Conservation (phyloP, 2,797 vertebrate species). For the Furcifer pardalis region DNA sequence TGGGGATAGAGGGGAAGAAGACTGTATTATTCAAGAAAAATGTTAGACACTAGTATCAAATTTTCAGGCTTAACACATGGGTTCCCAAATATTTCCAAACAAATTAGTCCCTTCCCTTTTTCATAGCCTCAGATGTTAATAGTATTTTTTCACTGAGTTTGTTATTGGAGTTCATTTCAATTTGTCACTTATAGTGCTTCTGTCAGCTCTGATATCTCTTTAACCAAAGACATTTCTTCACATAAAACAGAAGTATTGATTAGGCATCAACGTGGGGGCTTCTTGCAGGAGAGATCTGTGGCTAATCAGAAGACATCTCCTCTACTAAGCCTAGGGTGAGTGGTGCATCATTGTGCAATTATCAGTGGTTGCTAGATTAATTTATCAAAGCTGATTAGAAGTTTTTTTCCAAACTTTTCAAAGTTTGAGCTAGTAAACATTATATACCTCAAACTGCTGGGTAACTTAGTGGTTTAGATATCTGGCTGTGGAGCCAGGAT, state of each 20-base stretch:
- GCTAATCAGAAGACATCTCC: neutral
- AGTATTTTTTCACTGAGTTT: conserved; percentile 27
- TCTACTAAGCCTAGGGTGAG: neutral
- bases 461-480: no score
- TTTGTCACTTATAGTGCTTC: conserved; percentile 14
- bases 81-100: conserved; percentile 31
- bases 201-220: conserved; percentile 6
- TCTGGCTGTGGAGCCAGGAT: no score
- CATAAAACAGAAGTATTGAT: conserved; percentile 8
- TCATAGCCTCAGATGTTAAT: conserved; percentile 23
- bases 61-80: conserved; percentile 6
- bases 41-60: conserved; percentile 13
- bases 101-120: conserved; percentile 12
- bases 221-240: neutral
- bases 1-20: neutral
- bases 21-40: neutral
- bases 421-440: neutral
- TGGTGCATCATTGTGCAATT: no score
- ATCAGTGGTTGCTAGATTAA: neutral
- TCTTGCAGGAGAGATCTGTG: neutral
- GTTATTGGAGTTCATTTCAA: conserved; percentile 24
- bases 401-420: neutral
- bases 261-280: neutral
- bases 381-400: neutral
- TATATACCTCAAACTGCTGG: no score